Conservation (phyloP, 2,113 vertebrate species). For the Rhabdomys dilectus region DNA sequence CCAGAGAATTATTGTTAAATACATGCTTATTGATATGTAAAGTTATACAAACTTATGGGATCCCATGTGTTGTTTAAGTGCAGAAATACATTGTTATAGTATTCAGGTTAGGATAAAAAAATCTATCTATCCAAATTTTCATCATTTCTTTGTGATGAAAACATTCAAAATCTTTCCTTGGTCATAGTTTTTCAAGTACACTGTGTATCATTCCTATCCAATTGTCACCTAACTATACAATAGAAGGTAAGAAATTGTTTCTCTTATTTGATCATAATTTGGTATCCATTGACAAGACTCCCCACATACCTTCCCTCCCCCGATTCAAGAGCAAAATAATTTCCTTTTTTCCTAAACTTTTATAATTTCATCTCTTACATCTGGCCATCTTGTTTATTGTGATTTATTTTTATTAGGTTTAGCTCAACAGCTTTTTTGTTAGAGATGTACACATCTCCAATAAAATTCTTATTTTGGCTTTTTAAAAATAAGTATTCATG, state of each 20-base stretch:
- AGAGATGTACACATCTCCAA: neutral
- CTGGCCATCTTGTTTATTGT: neutral
- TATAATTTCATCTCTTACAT: neutral
- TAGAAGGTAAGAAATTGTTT: neutral
- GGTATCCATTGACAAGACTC: neutral
- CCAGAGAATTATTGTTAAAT: neutral
- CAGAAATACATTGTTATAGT: neutral
- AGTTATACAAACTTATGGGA: neutral
- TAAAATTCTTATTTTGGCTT: neutral
- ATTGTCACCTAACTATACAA: neutral
- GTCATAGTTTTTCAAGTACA: neutral
- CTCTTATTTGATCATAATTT: neutral
- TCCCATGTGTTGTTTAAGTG: neutral
- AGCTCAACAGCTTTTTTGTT: neutral
- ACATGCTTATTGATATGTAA: neutral
- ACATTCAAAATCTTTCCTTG: neutral
- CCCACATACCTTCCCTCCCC: neutral
- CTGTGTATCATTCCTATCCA: neutral
- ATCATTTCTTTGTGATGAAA: neutral
- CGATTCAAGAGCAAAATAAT: neutral
- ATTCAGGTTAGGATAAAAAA: neutral
- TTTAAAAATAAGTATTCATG: neutral
- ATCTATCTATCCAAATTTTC: neutral
- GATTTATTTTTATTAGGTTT: neutral
- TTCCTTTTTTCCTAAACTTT: neutral